These are phyloP conservation scores for Pygoscelis adeliae DNA, from an alignment of 2,113 vertebrate genomes.

Conservation along the genomic window DNA sequence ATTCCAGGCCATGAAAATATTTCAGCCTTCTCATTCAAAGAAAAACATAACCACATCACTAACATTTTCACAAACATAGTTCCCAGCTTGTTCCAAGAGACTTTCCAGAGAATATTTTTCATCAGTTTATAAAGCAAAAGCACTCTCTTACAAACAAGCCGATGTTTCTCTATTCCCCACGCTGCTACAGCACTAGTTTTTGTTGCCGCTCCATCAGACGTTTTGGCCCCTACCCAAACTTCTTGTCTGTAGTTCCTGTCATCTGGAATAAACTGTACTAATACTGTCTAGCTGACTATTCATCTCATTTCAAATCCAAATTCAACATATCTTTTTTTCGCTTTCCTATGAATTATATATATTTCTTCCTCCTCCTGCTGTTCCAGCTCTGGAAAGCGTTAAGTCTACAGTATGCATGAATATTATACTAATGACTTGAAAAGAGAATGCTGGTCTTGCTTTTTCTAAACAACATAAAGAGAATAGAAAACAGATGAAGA, in stretches of 20 bases:
- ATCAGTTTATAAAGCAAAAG: background rate
- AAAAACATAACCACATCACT: background rate
- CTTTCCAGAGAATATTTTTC: background rate
- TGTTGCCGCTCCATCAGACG: background rate
- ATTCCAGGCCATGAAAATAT: background rate
- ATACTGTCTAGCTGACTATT: background rate
- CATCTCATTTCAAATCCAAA: background rate
- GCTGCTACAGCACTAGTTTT: background rate
- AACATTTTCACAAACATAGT: background rate
- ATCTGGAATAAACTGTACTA: slow-evolving; percentile 20
- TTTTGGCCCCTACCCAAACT: slow-evolving; percentile 32
- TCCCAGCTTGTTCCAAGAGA: background rate
- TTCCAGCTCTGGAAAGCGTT: background rate
- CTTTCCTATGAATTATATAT: background rate
- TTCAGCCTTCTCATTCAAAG: background rate
- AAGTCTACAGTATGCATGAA: background rate
- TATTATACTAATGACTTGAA: background rate
- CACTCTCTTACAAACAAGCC: background rate
- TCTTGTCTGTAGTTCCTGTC: background rate
- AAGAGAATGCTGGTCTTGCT: background rate
- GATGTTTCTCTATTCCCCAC: background rate
- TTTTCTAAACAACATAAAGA: background rate
- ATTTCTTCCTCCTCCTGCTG: background rate
- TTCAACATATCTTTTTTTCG: slow-evolving; percentile 1
- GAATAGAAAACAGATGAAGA: slow-evolving; percentile 37